These are phyloP conservation scores for Sitta carolinensis DNA, from an alignment of 2,797 vertebrate species.

Conservation along the genomic window DNA sequence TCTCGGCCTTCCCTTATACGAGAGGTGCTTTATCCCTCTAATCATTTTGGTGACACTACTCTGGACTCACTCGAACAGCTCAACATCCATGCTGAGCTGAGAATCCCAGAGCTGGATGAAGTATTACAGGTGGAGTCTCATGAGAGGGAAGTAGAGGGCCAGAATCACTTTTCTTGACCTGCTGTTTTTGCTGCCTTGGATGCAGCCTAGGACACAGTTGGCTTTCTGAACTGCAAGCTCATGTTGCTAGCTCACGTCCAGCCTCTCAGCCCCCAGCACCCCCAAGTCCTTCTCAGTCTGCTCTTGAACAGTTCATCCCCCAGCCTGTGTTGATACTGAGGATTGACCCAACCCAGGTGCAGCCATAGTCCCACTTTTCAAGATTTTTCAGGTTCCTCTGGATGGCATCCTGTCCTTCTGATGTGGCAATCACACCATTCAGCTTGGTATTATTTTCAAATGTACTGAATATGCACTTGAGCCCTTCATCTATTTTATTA, in stretches of 20 bases:
- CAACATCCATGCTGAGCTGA: neutral
- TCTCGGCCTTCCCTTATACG: accelerated
- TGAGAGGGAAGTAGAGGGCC: neutral
- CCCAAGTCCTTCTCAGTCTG: accelerated
- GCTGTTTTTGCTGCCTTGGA: neutral
- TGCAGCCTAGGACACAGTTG: neutral
- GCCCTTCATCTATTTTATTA: accelerated
- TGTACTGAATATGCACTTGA: neutral
- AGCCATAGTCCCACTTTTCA: neutral
- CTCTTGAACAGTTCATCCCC: neutral
- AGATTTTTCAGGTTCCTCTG: neutral
- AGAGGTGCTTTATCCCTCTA: neutral
- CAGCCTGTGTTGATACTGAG: too few relatives aligned
- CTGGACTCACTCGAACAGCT: neutral
- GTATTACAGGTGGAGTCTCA: neutral
- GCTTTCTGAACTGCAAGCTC: neutral
- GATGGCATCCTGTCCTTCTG: neutral
- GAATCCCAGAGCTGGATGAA: neutral
- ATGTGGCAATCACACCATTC: neutral
- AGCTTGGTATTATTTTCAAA: neutral
- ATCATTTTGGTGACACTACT: neutral
- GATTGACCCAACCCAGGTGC: neutral
- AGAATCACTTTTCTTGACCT: neutral
- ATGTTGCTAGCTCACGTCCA: neutral
- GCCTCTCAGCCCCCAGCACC: neutral